Base-by-base conservation (phyloP, 2,797 vertebrate genomes). In the Sebastes minor region DNA sequence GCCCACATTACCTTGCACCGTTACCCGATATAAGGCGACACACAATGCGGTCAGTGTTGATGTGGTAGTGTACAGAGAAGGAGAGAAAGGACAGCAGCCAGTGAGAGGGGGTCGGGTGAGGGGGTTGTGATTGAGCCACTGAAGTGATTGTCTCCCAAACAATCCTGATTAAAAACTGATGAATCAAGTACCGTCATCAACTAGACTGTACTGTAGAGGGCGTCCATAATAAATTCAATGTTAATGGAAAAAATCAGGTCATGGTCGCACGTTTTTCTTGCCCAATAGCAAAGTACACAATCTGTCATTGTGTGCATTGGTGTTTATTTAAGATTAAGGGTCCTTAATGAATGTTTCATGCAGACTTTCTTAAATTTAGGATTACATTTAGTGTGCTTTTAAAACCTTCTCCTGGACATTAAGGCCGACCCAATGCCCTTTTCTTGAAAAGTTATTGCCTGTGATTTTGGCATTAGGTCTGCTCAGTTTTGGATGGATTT, bases 1-100 rank as follows among this genome's bases (percentile, higher is more conserved):
- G 73, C 71, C 85, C 74, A 85, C 86, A 79, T 91, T 93, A 88
- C 91, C 86, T 86, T 71, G 61, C 80, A 52, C 78, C 80, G 91
- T 91, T 88, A 95, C 86, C 75, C 11, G 92, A 94, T 93, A 93
- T 84, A 92, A 91, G 84, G 80, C 75, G 78, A 76, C 81, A 33
- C 76, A 95, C 94, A 95, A 94, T 91, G 92, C 3, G 76, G 83
- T 86, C 91, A 94, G 90, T 95, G 93, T 95, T 91, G 88, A 86
- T 74, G 86, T 81, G 76, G 82, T 74, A 57, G 83, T 20, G 25
- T 28, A 79, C 72, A 78, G 64, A 72, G 75, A 76, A 60, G 55
- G 59, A 65, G 73, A 89, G 80, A 86, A 86, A 75, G 81, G 85
- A 90, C 77, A 71, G 78, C 82, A 71, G 83, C 14, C 68, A n/a